These are phyloP conservation scores for Pilophorus perplexus DNA, from an alignment of 2,888 invertebrate species.

Conservation along the genomic window DNA sequence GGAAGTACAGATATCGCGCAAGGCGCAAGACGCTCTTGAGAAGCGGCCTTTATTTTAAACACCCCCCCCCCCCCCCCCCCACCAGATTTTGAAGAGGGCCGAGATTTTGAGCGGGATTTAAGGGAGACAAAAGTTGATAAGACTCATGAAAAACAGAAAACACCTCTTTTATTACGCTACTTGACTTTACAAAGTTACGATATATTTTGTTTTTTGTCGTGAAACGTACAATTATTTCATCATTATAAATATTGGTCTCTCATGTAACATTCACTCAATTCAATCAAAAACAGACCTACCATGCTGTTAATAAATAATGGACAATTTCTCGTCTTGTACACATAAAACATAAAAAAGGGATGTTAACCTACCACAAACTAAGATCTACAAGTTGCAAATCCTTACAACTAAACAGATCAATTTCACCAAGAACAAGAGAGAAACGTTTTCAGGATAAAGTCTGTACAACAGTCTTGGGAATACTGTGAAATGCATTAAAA, in stretches of 20 bases:
- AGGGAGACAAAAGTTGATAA: too few species aligned
- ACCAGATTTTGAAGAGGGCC: too few species aligned
- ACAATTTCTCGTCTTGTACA: slow-evolving; percentile 19
- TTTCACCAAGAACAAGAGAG: background rate
- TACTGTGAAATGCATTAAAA: slow-evolving; percentile 34
- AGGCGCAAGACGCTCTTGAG: too few species aligned
- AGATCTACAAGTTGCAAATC: slow-evolving; percentile 12
- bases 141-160: slow-evolving; percentile 33
- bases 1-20: too few species aligned
- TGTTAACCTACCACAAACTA: slow-evolving; percentile 5
- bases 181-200: slow-evolving; percentile 29
- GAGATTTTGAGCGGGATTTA: too few species aligned
- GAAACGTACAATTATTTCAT: too few species aligned
- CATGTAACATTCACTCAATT: slow-evolving; percentile 18
- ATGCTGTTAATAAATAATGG: slow-evolving; percentile 11
- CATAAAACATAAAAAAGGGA: too few species aligned
- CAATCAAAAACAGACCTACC: slow-evolving; percentile 3
- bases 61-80: too few species aligned
- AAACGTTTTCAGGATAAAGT: slow-evolving; percentile 13
- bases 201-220: too few species aligned
- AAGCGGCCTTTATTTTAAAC: too few species aligned
- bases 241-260: slow-evolving; percentile 28
- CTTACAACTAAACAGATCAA: slow-evolving; percentile 10
- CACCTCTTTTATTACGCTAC: slow-evolving; percentile 32
- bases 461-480: slow-evolving; percentile 40